A percentile compares a stretch with the other conserved stretches of the same genome.
These are phyloP conservation scores for Drosophila recens DNA, from an alignment of 2,888 invertebrate species.

Conservation along the genomic window DNA sequence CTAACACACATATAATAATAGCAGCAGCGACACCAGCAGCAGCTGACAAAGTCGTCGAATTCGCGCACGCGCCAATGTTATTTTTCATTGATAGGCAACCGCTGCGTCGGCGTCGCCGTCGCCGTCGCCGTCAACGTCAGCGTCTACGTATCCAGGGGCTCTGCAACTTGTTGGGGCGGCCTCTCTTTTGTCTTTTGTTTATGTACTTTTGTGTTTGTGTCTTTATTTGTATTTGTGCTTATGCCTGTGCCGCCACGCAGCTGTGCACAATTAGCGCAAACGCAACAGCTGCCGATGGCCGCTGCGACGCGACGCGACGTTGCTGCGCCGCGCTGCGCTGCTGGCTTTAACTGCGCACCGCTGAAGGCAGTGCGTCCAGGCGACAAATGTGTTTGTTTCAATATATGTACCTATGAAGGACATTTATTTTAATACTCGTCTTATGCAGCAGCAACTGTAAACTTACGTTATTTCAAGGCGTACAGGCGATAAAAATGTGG, in stretches of 20 bases:
- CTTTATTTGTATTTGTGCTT: slow-evolving; percentile 21
- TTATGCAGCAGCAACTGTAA: not conserved
- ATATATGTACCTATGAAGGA: not conserved
- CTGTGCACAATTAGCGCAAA: slow-evolving; percentile 76
- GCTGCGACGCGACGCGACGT: slow-evolving; percentile 11
- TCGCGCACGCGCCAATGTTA: slow-evolving; percentile 54
- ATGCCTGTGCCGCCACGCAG: slow-evolving; percentile 59
- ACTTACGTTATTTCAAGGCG: not conserved
- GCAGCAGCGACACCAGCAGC: slow-evolving; percentile 25
- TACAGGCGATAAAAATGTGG: not conserved
- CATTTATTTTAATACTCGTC: not conserved
- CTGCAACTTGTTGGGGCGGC: slow-evolving; percentile 56
- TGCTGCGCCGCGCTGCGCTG: slow-evolving; percentile 26
- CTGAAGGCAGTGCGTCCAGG: slow-evolving; percentile 17
- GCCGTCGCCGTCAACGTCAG: slow-evolving; percentile 20
- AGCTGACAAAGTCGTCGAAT: slow-evolving; percentile 34
- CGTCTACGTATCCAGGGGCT: slow-evolving; percentile 4
- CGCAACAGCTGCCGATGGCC: slow-evolving; percentile 63
- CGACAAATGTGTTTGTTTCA: slow-evolving; percentile 30
- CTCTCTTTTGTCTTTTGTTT: slow-evolving; percentile 24
- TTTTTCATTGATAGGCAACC: slow-evolving; percentile 40
- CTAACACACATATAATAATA: not conserved
- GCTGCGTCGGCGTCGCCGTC: slow-evolving; percentile 25
- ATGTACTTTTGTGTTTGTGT: slow-evolving; percentile 18
- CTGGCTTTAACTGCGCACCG: slow-evolving; percentile 14